Percentiles rank a stretch among this genome's conserved stretches.
These are phyloP conservation scores for Mesocricetus auratus DNA, from an alignment of 2,113 vertebrate genomes.

Conservation along the genomic window DNA sequence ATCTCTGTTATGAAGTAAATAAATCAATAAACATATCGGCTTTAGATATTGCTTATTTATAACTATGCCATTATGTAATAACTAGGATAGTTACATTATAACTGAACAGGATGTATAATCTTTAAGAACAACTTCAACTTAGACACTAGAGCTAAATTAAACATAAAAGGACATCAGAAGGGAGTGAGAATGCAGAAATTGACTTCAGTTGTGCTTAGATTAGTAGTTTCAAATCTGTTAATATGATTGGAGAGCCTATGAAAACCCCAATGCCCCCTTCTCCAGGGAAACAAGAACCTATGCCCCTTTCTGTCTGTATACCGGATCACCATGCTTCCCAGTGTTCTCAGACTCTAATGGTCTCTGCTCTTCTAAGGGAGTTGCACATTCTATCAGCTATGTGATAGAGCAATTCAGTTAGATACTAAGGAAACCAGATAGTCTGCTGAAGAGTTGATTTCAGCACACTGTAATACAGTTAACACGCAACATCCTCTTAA, in stretches of 20 bases:
- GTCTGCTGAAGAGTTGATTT: neutral
- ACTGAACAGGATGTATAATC: neutral
- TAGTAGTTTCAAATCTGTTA: neutral
- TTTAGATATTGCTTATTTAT: too few species aligned
- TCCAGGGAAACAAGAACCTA: neutral
- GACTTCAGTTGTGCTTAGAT: neutral
- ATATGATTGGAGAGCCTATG: neutral
- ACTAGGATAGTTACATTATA: neutral
- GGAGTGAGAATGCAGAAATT: neutral
- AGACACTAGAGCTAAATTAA: neutral
- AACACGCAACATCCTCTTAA: neutral
- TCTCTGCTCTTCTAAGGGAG: neutral
- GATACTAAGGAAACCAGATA: neutral
- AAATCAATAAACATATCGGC: neutral
- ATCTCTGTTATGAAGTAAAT: neutral
- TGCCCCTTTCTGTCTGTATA: neutral
- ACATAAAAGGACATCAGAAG: neutral
- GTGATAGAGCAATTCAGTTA: neutral
- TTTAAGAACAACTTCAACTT: neutral
- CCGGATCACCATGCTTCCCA: neutral
- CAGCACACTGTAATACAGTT: neutral
- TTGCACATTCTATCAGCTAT: neutral
- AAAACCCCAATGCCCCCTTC: neutral
- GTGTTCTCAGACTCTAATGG: neutral
- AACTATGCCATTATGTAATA: neutral